Percentiles rank a stretch among this genome's conserved stretches.
phyloP scores from a whole-genome alignment of 2,113 vertebrate species.

The Corythornis vintsioides region DNA sequence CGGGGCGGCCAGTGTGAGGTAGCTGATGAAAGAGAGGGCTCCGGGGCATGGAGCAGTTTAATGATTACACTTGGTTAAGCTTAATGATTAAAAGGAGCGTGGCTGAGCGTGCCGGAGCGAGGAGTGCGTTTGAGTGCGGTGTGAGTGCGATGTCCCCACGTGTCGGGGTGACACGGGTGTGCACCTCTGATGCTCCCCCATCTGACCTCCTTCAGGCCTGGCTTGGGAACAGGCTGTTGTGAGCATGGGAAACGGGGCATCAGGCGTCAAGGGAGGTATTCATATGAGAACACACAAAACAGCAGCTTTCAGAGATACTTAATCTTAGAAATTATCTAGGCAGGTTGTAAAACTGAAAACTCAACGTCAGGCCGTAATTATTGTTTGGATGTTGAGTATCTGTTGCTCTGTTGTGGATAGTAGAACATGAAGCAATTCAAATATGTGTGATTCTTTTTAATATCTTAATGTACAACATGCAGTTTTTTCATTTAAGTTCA shows the following conservation, averaged over 20 bases:
- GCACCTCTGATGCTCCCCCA: rapidly evolving
- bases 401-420: not conserved
- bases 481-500: not conserved
- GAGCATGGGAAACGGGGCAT: rapidly evolving
- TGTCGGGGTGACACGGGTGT: too few species aligned
- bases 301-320: rapidly evolving
- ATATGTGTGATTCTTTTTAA: not conserved
- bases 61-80: not conserved
- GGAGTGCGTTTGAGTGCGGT: rapidly evolving
- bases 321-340: not conserved
- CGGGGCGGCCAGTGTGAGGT: rapidly evolving
- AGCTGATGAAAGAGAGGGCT: not conserved
- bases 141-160: not conserved
- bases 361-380: not conserved
- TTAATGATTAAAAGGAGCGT: not conserved
- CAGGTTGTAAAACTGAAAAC: not conserved
- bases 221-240: not conserved
- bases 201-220: not conserved
- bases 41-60: not conserved
- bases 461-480: not conserved
- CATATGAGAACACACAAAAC: rapidly evolving
- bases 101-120: not conserved
- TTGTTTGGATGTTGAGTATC: not conserved
- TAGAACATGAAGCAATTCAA: not conserved
- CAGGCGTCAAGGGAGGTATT: rapidly evolving